phyloP scores from a whole-genome alignment of 2,888 invertebrate genomes.

The Cephus pulcher region DNA sequence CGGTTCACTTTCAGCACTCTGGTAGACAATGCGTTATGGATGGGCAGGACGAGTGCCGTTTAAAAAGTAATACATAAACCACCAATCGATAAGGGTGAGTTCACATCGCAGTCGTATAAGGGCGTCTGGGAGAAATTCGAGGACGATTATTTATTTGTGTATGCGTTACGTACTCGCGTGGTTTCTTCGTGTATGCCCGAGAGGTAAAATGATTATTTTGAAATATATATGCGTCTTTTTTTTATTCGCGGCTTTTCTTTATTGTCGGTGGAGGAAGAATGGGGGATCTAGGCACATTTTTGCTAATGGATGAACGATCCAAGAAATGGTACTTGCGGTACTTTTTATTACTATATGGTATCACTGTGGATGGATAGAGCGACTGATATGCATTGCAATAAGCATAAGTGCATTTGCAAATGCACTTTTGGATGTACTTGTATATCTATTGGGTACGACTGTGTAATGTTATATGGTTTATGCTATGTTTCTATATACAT shows the following conservation, averaged over 20 bases:
- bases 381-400: slow-evolving; percentile 43
- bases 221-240: background rate
- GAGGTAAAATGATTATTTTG: background rate
- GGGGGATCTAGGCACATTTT: too few relatives aligned
- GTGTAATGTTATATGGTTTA: background rate
- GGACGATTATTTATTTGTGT: background rate
- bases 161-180: background rate
- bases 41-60: background rate
- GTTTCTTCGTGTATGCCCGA: too few relatives aligned
- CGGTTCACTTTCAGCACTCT: background rate
- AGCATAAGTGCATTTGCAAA: slow-evolving; percentile 45
- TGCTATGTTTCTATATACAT: background rate
- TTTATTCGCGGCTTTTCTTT: background rate
- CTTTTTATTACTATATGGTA: background rate
- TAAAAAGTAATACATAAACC: slow-evolving; percentile 7
- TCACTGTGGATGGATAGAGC: slow-evolving; percentile 39
- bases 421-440: background rate
- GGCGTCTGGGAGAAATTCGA: background rate
- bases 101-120: background rate
- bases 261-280: background rate
- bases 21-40: background rate
- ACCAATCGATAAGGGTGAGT: slow-evolving; percentile 6
- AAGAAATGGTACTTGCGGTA: background rate
- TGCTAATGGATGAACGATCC: too few relatives aligned
- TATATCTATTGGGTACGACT: background rate